A percentile compares a stretch with the other conserved stretches of the same genome.
Conservation (phyloP, 1,140 invertebrate species). For the Arion vulgaris region DNA sequence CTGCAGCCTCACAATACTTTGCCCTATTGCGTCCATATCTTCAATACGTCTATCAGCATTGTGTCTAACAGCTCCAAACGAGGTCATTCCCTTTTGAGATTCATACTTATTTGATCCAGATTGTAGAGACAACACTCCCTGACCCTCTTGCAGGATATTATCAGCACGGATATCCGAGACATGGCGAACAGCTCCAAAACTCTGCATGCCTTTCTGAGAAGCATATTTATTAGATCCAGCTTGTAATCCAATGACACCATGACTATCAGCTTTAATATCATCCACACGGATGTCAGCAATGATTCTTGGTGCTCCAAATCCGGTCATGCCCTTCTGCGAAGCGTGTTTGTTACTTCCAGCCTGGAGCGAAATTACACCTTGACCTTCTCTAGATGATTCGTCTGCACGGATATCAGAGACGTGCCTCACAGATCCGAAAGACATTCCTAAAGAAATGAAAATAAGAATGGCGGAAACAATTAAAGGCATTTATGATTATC, state of each 20-base stretch:
- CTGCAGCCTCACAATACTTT: not conserved
- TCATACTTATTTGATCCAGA: not conserved
- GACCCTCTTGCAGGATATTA: not conserved
- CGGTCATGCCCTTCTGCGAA: not conserved
- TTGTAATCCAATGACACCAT: not conserved
- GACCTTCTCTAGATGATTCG: not conserved
- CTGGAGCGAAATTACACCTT: not conserved
- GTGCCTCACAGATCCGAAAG: not conserved
- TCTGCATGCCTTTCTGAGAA: not conserved
- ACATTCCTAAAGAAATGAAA: not conserved
- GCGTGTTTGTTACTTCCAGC: not conserved
- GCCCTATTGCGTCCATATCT: not conserved
- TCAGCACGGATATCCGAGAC: not conserved
- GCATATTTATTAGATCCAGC: not conserved
- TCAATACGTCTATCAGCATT: not conserved
- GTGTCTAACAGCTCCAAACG: not conserved
- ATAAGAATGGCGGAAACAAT: too few species aligned
- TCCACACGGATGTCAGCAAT: not conserved
- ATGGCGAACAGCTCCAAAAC: not conserved
- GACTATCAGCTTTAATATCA: not conserved
- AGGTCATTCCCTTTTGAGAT: not conserved
- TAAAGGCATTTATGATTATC: too few species aligned
- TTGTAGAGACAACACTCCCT: not conserved
- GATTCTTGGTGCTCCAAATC: not conserved
- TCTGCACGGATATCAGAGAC: not conserved